A percentile compares a stretch with the other conserved stretches of the same genome.
phyloP scores from a whole-genome alignment of 1,140 invertebrate species.

The Planococcus citri region DNA sequence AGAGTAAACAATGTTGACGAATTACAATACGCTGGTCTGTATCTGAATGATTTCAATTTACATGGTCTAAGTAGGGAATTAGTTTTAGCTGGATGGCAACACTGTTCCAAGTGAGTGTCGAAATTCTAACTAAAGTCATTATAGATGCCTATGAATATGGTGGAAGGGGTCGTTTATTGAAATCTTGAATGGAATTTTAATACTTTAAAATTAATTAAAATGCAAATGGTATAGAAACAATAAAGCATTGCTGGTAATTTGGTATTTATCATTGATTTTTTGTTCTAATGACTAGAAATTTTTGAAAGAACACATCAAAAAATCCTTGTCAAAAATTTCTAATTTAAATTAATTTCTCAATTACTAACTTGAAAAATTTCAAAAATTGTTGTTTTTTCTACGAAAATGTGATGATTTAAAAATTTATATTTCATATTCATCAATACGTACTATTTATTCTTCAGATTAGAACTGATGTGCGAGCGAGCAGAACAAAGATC shows the following conservation, averaged over 20 bases:
- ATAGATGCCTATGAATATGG: not conserved
- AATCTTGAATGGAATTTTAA: too few species aligned
- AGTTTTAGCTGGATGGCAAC: slow-evolving; percentile 74
- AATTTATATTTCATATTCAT: too few species aligned
- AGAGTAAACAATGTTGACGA: slow-evolving; percentile 76
- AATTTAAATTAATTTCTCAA: too few species aligned
- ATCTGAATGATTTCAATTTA: slow-evolving; percentile 71
- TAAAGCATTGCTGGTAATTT: not conserved
- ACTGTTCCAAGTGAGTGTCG: slow-evolving; percentile 55
- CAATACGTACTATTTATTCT: slow-evolving; percentile 21
- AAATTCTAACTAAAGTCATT: not conserved
- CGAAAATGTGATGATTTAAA: too few species aligned
- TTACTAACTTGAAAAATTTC: too few species aligned
- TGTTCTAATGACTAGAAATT: too few species aligned
- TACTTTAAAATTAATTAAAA: too few species aligned
- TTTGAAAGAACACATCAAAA: too few species aligned
- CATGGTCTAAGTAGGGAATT: slow-evolving; percentile 74
- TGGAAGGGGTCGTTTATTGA: too few species aligned
- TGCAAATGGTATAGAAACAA: not conserved
- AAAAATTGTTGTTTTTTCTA: too few species aligned
- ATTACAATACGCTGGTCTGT: slow-evolving; percentile 60
- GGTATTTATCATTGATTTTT: too few species aligned
- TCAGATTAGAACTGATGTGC: slow-evolving; percentile 61
- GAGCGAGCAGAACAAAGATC: slow-evolving; percentile 64
- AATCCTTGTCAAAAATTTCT: too few species aligned